Evolutionary conservation across 1,140 invertebrate genomes (phyloP), one percentile per base, ranked within the genome.

Genomic region (Cydia fagiglandana): DNA sequence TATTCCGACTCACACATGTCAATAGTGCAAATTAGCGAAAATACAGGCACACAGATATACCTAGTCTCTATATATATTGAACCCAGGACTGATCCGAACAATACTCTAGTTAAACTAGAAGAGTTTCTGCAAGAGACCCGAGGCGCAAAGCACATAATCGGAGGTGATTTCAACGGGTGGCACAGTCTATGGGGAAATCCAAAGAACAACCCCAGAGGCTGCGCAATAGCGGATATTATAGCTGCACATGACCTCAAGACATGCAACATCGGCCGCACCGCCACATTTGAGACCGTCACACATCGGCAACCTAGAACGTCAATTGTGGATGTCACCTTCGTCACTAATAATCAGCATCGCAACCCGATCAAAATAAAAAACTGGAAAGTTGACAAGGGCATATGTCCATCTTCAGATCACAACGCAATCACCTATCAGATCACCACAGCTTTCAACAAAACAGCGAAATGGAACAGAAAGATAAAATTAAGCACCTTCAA

Each of bases 251-350:
- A n/a, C n/a, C n/a, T n/a, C n/a, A n/a, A n/a, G n/a, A n/a, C n/a
- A n/a, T n/a, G n/a, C n/a, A n/a, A n/a, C n/a, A n/a, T n/a, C n/a
- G n/a, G n/a, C n/a, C n/a, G n/a, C n/a, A n/a, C n/a, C n/a, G n/a
- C n/a, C n/a, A n/a, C n/a, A n/a, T n/a, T n/a, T n/a, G n/a, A n/a
- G n/a, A n/a, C n/a, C n/a, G n/a, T n/a, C n/a, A n/a, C n/a, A n/a
- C n/a, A n/a, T n/a, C n/a, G n/a, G n/a, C 73, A 24, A 20, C 64
- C 15, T 15, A 50, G 47, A 50, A 50, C 47, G 0, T 79, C 78
- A 1, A 77, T 79, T 10, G 76, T 81, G 6, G 80, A 81, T 41
- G 1, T 81, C 1, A 79, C 80, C 2, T 6, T 79, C 1, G 50
- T 50, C 2, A 75, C 78, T 10, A 6, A 56, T 70, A 13, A 56